Evolutionary conservation across 1,140 invertebrate genomes (phyloP).

Genomic region (silkworm (Bombyx mori)): ASM3026992v2 NC_085119.1:7105001-7105500

Average conservation of each 20-base stretch:
- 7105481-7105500: no score
- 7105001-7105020: slow-evolving; percentile 79
- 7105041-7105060: slow-evolving; percentile 64
- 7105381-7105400: no score
- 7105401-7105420: no score
- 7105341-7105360: slow-evolving; percentile 68
- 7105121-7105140: slow-evolving; percentile 59
- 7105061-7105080: slow-evolving; percentile 61
- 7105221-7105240: slow-evolving; percentile 78
- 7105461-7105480: no score
- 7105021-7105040: slow-evolving; percentile 72
- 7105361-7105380: slow-evolving; percentile 58
- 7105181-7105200: slow-evolving; percentile 81
- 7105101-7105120: slow-evolving; percentile 60
- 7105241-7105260: slow-evolving; percentile 68
- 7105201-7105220: slow-evolving; percentile 82
- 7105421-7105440: no score
- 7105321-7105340: slow-evolving; percentile 70
- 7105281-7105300: slow-evolving; percentile 67
- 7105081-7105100: slow-evolving; percentile 57
- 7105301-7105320: slow-evolving; percentile 66
- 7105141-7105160: slow-evolving; percentile 73
- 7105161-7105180: slow-evolving; percentile 81
- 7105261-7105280: slow-evolving; percentile 58
- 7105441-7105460: no score